phyloP scores from a whole-genome alignment of 1,140 invertebrate species.

The Leptonema lineaticorne region DNA sequence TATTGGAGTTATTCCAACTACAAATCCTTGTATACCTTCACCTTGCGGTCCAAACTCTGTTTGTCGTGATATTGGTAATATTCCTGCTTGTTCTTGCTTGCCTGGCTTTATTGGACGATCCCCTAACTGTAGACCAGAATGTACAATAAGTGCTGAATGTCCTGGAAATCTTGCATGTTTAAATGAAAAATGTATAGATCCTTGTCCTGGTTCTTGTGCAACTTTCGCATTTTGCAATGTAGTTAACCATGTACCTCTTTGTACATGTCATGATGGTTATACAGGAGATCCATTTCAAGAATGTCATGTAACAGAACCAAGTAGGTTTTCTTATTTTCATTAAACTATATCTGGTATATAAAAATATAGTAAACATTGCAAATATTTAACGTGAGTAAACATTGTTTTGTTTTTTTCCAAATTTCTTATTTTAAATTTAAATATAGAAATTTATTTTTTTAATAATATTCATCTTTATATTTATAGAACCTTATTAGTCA shows the following conservation, averaged over 20 bases:
- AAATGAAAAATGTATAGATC: slow-evolving; percentile 72
- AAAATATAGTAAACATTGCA: too few species aligned
- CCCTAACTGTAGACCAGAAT: slow-evolving; percentile 77
- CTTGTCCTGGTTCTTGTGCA: slow-evolving; percentile 78
- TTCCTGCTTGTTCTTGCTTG: slow-evolving; percentile 73
- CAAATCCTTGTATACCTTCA: slow-evolving; percentile 70
- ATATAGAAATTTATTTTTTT: too few species aligned
- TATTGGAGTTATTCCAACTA: slow-evolving; percentile 44
- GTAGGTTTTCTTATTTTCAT: slow-evolving; percentile 23
- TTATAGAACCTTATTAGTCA: too few species aligned
- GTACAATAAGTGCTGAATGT: slow-evolving; percentile 74
- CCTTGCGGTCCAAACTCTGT: slow-evolving; percentile 81
- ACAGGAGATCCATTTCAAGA: slow-evolving; percentile 75
- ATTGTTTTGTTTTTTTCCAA: too few species aligned
- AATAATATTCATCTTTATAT: too few species aligned
- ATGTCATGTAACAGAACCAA: slow-evolving; percentile 52
- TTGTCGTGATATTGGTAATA: slow-evolving; percentile 68
- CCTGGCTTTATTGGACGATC: slow-evolving; percentile 71
- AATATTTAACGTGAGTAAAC: too few species aligned
- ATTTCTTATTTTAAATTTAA: too few species aligned
- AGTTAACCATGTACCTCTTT: slow-evolving; percentile 74
- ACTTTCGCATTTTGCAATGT: slow-evolving; percentile 67
- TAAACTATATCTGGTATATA: too few species aligned
- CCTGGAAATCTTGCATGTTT: slow-evolving; percentile 71
- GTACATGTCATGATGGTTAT: slow-evolving; percentile 70